Percentiles rank a stretch among this genome's conserved stretches.
These are phyloP conservation scores for Marmota flaviventris DNA, from an alignment of 2,113 vertebrate genomes.

Conservation along the genomic window DNA sequence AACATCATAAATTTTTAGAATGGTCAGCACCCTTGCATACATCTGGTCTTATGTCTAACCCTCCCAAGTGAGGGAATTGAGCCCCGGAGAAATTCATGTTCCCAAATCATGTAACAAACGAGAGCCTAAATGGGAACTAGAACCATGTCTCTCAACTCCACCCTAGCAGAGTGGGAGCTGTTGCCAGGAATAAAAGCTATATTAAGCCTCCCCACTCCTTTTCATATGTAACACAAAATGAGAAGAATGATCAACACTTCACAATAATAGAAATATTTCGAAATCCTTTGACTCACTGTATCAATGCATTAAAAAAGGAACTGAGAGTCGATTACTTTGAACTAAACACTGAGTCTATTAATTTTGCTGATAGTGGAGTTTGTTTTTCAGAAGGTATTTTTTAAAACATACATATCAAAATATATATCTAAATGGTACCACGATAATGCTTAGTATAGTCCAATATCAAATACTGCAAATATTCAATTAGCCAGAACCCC, in stretches of 20 bases:
- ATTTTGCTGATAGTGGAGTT: neutral
- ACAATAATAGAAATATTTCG: neutral
- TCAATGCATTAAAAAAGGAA: slow-evolving; percentile 22
- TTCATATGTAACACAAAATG: slow-evolving; percentile 12
- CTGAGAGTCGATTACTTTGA: neutral
- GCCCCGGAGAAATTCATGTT: neutral
- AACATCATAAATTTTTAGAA: neutral
- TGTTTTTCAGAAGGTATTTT: neutral
- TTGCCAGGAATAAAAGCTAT: slow-evolving; percentile 3
- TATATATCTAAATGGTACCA: neutral
- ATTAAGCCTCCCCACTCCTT: neutral
- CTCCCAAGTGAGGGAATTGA: neutral
- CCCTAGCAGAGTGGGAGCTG: neutral
- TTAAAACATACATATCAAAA: slow-evolving; percentile 59
- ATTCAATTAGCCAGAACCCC: slow-evolving; percentile 21
- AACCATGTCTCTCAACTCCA: neutral
- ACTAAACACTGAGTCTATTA: neutral
- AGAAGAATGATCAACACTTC: neutral
- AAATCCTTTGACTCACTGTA: neutral
- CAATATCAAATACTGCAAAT: neutral
- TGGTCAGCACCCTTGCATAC: neutral
- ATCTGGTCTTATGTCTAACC: neutral
- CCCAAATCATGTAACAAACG: neutral
- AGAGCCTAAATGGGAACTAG: neutral
- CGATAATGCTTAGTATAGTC: neutral